A percentile compares a stretch with the other conserved stretches of the same genome.
phyloP scores from a whole-genome alignment of 37 sponge, comb jelly and placozoan genomes.

The Axinella damicornis region DNA sequence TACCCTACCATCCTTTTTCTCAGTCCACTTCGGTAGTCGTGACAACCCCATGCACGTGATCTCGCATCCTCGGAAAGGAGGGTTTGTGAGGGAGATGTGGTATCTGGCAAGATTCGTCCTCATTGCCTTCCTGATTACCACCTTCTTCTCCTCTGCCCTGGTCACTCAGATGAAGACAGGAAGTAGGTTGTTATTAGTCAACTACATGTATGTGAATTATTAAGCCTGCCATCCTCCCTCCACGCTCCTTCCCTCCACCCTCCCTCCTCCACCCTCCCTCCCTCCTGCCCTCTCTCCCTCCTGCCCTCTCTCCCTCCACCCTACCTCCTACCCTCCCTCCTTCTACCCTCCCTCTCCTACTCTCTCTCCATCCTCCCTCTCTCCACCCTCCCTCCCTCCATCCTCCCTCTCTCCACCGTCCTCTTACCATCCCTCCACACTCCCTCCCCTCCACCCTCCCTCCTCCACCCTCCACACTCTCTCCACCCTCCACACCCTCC shows the following conservation, averaged over 20 bases:
- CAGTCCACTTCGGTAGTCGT: slow-evolving; percentile 11
- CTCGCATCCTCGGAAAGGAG: slow-evolving; percentile 38
- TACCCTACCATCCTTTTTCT: too few species aligned
- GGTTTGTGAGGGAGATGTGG: slow-evolving; percentile 73
- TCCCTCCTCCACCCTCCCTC: too few species aligned
- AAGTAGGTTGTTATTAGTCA: too few species aligned
- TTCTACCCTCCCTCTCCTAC: too few species aligned
- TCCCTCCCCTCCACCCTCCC: background rate
- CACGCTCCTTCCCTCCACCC: too few species aligned
- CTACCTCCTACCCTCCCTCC: too few species aligned
- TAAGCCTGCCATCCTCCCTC: too few species aligned
- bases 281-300: too few species aligned
- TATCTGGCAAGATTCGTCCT: slow-evolving; percentile 37
- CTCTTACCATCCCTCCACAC: background rate
- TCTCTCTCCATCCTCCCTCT: background rate
- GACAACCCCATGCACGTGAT: slow-evolving; percentile 69
- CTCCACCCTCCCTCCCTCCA: background rate
- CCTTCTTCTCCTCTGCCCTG: slow-evolving; percentile 55
- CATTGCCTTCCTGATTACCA: slow-evolving; percentile 21
- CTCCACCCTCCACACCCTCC: background rate
- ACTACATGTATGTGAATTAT: too few species aligned
- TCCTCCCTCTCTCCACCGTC: too few species aligned
- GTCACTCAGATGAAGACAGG: slow-evolving; percentile 55
- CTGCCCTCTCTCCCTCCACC: too few species aligned
- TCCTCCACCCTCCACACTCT: background rate